Percentiles rank a stretch among this genome's conserved stretches.
Evolutionary conservation across 2,113 vertebrate genomes (phyloP).

Genomic region (Pollimyrus isidori): DNA sequence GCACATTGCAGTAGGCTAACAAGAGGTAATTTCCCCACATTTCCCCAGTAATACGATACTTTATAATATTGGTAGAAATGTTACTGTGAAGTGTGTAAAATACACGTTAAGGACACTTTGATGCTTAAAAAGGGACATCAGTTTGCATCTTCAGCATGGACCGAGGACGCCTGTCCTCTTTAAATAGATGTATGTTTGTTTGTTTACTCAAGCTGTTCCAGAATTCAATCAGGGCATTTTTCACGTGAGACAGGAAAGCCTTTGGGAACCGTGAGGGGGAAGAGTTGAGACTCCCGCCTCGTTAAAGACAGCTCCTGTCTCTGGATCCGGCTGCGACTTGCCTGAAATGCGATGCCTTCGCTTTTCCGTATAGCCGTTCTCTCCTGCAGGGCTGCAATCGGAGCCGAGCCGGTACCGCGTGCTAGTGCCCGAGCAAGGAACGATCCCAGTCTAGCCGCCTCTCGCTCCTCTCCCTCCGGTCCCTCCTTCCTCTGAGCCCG

Average conservation of each 20-base stretch:
- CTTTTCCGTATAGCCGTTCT: conserved; percentile 68
- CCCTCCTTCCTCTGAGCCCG: conserved; percentile 41
- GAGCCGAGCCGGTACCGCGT: conserved; percentile 72
- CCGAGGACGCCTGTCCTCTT: background rate
- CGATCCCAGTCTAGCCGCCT: conserved; percentile 56
- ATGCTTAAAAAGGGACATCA: background rate
- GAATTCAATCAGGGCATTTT: conserved; percentile 12
- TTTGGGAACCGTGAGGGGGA: background rate
- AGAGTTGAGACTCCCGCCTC: conserved; percentile 35
- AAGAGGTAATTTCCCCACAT: background rate
- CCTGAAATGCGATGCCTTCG: conserved; percentile 82
- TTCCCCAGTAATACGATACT: background rate
- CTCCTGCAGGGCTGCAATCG: conserved; percentile 77
- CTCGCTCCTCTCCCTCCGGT: conserved; percentile 22
- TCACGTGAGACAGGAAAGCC: conserved; percentile 6
- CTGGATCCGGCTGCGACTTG: conserved; percentile 71
- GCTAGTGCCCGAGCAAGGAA: conserved; percentile 58
- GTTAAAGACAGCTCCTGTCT: conserved; percentile 61
- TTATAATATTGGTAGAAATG: background rate
- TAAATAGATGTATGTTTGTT: conserved; percentile 11
- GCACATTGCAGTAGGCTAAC: background rate
- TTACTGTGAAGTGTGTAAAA: background rate
- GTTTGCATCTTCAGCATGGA: background rate
- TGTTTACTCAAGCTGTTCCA: conserved; percentile 8
- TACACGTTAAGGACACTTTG: background rate